phyloP scores from a whole-genome alignment of 2,888 invertebrate species.

The Fabriciana adippe region DNA sequence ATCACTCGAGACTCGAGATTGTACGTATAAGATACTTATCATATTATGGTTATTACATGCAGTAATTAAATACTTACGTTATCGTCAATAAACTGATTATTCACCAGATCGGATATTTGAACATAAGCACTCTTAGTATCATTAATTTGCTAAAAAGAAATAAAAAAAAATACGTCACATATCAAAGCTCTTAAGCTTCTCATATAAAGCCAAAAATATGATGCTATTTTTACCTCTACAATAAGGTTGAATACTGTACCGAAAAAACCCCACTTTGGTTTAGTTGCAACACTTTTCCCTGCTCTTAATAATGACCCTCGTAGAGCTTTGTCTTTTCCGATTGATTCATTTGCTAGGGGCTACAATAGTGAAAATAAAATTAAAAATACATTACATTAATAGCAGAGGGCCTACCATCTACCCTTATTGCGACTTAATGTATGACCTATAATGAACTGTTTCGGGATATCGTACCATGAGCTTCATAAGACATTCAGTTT shows the following conservation, averaged over 20 bases:
- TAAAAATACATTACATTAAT: neutral
- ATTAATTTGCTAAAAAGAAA: slow-evolving; percentile 74
- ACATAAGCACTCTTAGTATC: slow-evolving; percentile 78
- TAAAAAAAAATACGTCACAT: neutral
- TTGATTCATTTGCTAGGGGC: slow-evolving; percentile 66
- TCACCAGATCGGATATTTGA: slow-evolving; percentile 72
- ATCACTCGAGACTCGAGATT: no score
- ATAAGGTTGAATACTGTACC: slow-evolving; percentile 76
- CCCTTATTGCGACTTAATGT: no score
- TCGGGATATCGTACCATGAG: no score
- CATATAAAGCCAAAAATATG: neutral
- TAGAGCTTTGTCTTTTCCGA: slow-evolving; percentile 62
- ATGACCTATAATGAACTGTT: no score
- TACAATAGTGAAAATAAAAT: slow-evolving; percentile 47
- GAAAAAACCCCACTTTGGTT: slow-evolving; percentile 75
- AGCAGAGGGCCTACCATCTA: no score
- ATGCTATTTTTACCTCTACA: slow-evolving; percentile 59
- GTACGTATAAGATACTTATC: no score
- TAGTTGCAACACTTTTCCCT: slow-evolving; percentile 56
- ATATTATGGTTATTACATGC: neutral
- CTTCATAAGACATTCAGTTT: no score
- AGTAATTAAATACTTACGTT: slow-evolving; percentile 62
- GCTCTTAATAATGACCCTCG: slow-evolving; percentile 59
- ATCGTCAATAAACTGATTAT: slow-evolving; percentile 68
- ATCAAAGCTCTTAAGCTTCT: neutral